Conservation (phyloP, 2,888 invertebrate genomes). For the Cephus nigrinus region DNA sequence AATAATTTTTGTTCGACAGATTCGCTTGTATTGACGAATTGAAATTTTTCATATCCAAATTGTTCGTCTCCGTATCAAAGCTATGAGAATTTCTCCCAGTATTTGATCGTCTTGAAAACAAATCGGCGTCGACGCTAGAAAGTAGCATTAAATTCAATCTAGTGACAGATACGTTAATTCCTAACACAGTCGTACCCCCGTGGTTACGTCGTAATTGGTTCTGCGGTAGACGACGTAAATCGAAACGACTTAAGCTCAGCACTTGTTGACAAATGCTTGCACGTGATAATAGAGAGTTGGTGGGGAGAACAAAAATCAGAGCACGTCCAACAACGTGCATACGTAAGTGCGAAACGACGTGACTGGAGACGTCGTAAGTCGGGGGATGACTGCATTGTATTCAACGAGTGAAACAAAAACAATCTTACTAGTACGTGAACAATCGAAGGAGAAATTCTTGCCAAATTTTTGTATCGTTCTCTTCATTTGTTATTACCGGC, state of each 20-base stretch:
- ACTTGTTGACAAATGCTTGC: no score
- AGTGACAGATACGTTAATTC: neutral
- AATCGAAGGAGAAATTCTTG: conserved; percentile 41
- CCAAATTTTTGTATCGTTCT: conserved; percentile 59
- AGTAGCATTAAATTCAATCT: neutral
- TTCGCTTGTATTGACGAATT: neutral
- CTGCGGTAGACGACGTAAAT: neutral
- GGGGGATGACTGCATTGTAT: neutral
- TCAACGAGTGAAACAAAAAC: neutral
- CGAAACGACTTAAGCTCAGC: neutral
- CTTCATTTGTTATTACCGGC: conserved; percentile 62
- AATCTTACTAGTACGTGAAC: neutral
- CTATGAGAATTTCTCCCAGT: neutral
- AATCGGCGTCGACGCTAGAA: neutral
- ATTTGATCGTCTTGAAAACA: neutral
- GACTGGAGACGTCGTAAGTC: neutral
- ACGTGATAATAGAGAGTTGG: no score
- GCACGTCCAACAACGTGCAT: no score
- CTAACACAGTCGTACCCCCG: neutral
- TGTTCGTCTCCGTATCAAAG: neutral
- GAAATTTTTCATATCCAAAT: neutral
- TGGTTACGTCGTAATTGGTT: neutral
- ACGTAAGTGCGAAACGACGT: no score
- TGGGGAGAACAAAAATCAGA: no score
- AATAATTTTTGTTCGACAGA: neutral